Evolutionary conservation across 1,140 invertebrate species (phyloP).

Genomic region (Antheraea pernyi): DNA sequence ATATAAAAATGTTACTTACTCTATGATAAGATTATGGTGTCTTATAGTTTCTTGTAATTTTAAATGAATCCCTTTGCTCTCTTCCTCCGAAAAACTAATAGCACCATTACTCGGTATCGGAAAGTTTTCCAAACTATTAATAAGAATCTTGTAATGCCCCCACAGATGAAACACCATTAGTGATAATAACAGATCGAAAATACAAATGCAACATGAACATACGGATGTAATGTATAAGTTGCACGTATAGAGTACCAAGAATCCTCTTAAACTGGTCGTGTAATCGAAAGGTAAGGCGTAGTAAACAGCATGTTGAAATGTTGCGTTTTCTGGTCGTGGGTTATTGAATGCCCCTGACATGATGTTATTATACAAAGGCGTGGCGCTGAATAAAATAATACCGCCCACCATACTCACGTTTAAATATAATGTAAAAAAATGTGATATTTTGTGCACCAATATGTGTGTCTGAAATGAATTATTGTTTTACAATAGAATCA

Average conservation of each 20-base stretch:
- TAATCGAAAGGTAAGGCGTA: slow-evolving; percentile 32
- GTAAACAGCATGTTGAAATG: slow-evolving; percentile 30
- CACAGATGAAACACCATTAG: slow-evolving; percentile 35
- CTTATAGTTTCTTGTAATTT: slow-evolving; percentile 20
- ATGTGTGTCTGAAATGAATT: slow-evolving; percentile 32
- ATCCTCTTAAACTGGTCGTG: slow-evolving; percentile 21
- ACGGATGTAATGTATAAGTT: slow-evolving; percentile 31
- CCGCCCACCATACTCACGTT: slow-evolving; percentile 2
- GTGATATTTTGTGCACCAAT: slow-evolving; percentile 32
- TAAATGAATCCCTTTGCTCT: slow-evolving; percentile 17
- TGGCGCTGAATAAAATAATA: slow-evolving; percentile 22
- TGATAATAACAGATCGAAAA: slow-evolving; percentile 29
- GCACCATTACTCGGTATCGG: slow-evolving; percentile 1
- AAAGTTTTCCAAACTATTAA: slow-evolving; percentile 28
- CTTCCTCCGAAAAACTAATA: not conserved
- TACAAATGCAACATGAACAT: slow-evolving; percentile 18
- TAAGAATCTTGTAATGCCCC: slow-evolving; percentile 34
- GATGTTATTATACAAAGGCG: slow-evolving; percentile 30
- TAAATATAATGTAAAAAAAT: slow-evolving; percentile 31
- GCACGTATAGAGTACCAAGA: slow-evolving; percentile 22
- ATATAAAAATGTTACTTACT: slow-evolving; percentile 28
- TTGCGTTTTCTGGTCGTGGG: slow-evolving; percentile 20
- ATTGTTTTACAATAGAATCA: not conserved
- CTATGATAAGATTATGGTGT: slow-evolving; percentile 25
- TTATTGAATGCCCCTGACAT: slow-evolving; percentile 19